Conservation (phyloP, 2,888 invertebrate species). For the Pollenia amentaria region DNA sequence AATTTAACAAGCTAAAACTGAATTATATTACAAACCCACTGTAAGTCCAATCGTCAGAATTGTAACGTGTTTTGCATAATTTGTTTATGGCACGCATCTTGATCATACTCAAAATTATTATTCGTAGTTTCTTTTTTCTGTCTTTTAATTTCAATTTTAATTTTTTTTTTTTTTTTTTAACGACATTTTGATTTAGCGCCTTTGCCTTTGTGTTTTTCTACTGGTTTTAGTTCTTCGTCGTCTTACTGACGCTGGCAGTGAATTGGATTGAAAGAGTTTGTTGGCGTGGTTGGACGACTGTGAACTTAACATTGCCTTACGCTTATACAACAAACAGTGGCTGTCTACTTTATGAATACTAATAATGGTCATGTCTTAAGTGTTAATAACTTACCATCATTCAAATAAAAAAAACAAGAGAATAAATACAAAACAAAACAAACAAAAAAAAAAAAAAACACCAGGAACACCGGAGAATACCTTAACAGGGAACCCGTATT, state of each 20-base stretch:
- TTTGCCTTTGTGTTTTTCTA: slow-evolving; percentile 13
- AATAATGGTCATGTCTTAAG: slow-evolving; percentile 72
- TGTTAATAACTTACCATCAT: slow-evolving; percentile 69
- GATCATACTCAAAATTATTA: slow-evolving; percentile 45
- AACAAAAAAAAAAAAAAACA: too few relatives aligned
- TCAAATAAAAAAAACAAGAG: slow-evolving; percentile 34
- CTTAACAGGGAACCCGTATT: slow-evolving; percentile 12
- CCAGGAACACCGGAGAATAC: slow-evolving; percentile 35
- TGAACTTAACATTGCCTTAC: slow-evolving; percentile 58
- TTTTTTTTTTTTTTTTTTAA: slow-evolving; percentile 45
- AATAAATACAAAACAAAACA: slow-evolving; percentile 1
- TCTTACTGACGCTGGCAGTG: not conserved
- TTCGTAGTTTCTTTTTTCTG: slow-evolving; percentile 2
- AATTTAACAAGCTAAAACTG: too few relatives aligned
- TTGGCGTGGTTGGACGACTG: slow-evolving; percentile 20
- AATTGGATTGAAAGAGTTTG: slow-evolving; percentile 23
- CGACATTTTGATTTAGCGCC: slow-evolving; percentile 59
- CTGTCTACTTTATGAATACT: slow-evolving; percentile 66
- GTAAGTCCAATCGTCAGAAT: too few relatives aligned
- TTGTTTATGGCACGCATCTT: slow-evolving; percentile 67
- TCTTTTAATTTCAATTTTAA: slow-evolving; percentile 18
- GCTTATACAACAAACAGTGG: slow-evolving; percentile 38
- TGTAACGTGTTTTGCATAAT: slow-evolving; percentile 71
- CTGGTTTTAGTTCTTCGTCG: not conserved
- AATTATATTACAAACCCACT: too few relatives aligned